Conservation (phyloP, 2,888 invertebrate species). For the Cosmia pyralina region DNA sequence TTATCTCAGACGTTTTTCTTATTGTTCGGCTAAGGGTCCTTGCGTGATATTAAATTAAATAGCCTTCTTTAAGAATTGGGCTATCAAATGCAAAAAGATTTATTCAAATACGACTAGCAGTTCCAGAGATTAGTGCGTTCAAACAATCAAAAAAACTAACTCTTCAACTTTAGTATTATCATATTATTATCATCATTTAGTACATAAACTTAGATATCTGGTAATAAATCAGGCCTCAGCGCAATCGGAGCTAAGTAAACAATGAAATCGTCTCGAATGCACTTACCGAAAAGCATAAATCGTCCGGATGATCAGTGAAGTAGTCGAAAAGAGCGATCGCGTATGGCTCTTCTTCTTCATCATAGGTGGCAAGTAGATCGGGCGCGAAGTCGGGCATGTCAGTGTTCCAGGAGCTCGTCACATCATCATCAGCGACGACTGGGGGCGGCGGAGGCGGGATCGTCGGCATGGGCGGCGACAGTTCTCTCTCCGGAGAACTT, state of each 20-base stretch:
- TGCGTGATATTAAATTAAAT: too few relatives aligned
- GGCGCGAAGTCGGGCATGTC: conserved; percentile 62
- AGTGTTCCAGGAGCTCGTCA: conserved; percentile 75
- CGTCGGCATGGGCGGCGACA: conserved; percentile 94
- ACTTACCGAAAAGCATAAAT: conserved; percentile 94
- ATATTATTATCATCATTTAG: too few relatives aligned
- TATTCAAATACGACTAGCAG: too few relatives aligned
- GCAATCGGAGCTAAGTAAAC: not conserved
- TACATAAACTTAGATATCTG: not conserved
- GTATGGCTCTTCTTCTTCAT: conserved; percentile 90
- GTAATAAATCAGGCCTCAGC: conserved; percentile 16
- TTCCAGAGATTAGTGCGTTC: too few relatives aligned
- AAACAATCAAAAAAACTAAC: too few relatives aligned
- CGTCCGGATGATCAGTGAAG: conserved; percentile 93
- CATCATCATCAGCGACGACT: conserved; percentile 78
- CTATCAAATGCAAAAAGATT: too few relatives aligned
- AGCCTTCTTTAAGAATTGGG: too few relatives aligned
- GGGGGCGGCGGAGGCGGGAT: conserved; percentile 95
- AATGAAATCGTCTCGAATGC: not conserved
- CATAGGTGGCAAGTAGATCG: conserved; percentile 53
- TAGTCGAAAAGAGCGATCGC: conserved; percentile 95
- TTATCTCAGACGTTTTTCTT: too few relatives aligned
- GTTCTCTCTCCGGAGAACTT: conserved; percentile 81
- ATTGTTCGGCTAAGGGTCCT: too few relatives aligned
- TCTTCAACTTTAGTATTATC: too few relatives aligned